phyloP scores from a whole-genome alignment of 2,888 invertebrate species.

The Microctonus aethiopoides region DNA sequence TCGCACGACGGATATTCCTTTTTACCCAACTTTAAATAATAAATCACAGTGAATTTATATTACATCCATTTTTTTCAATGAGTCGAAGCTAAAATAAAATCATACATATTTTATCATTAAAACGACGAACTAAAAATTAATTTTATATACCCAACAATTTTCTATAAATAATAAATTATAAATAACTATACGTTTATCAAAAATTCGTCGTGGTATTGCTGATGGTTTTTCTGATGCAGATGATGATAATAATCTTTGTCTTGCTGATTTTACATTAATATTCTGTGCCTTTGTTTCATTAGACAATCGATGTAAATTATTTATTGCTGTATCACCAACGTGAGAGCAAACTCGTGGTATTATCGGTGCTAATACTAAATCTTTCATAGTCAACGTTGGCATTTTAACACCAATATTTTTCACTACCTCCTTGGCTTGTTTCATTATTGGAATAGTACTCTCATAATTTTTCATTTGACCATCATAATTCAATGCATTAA shows the following conservation, averaged over 20 bases:
- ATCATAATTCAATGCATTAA: slow-evolving; percentile 13
- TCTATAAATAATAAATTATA: background rate
- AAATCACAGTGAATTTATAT: too few relatives aligned
- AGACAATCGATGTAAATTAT: slow-evolving; percentile 1
- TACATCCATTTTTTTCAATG: too few relatives aligned
- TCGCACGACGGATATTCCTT: too few relatives aligned
- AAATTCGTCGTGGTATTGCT: background rate
- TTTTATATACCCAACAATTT: too few relatives aligned
- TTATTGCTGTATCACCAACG: slow-evolving; percentile 6
- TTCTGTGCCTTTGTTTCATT: background rate
- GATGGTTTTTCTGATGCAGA: background rate
- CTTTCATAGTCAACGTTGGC: slow-evolving; percentile 22
- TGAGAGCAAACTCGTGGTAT: background rate
- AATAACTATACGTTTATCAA: background rate
- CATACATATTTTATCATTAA: background rate
- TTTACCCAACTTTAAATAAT: too few relatives aligned
- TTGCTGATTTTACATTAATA: background rate
- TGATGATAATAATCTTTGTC: background rate
- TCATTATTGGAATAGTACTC: slow-evolving; percentile 11
- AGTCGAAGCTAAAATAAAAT: background rate
- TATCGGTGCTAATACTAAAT: slow-evolving; percentile 17
- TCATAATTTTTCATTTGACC: slow-evolving; percentile 11
- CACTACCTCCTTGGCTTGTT: background rate
- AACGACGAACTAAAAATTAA: background rate
- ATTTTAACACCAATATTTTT: background rate